Conservation (phyloP, 2,888 invertebrate species). For the Hybos culiciformis region DNA sequence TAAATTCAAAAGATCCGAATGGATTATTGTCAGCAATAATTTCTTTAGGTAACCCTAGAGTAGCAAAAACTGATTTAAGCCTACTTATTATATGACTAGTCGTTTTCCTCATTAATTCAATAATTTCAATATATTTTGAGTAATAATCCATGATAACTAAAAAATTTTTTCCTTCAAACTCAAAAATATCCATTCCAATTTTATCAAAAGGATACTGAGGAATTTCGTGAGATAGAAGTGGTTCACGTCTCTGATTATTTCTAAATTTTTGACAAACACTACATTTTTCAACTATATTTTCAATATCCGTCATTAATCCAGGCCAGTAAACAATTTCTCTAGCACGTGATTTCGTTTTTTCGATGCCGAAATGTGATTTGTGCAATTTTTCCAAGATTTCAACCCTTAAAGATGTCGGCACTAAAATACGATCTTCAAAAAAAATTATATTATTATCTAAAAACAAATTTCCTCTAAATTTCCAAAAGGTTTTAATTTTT, state of each 20-base stretch:
- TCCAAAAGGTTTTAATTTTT: conserved; percentile 5
- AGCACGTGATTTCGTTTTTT: conserved; percentile 7
- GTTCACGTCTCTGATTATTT: neutral
- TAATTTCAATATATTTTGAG: conserved; percentile 14
- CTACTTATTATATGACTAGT: neutral
- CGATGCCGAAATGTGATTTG: conserved; percentile 7
- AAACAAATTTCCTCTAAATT: conserved; percentile 1
- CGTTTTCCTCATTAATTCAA: conserved; percentile 1
- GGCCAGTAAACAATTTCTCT: conserved; percentile 7
- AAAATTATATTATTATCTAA: conserved; percentile 1
- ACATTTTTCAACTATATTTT: too few relatives aligned
- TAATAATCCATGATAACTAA: conserved; percentile 17
- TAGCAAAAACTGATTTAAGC: neutral
- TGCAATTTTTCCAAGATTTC: conserved; percentile 3
- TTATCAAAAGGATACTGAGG: conserved; percentile 12
- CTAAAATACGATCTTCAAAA: conserved; percentile 3
- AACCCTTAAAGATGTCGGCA: neutral
- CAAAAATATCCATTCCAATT: conserved; percentile 19
- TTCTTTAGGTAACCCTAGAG: conserved; percentile 14
- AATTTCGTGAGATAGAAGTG: conserved; percentile 2
- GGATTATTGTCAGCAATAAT: conserved; percentile 16
- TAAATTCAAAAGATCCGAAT: conserved; percentile 15
- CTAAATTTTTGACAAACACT: conserved; percentile 9
- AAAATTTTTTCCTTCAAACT: conserved; percentile 7
- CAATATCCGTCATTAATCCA: too few relatives aligned